Conservation (phyloP, 2,113 vertebrate genomes). For the Aphelocoma coerulescens region DNA sequence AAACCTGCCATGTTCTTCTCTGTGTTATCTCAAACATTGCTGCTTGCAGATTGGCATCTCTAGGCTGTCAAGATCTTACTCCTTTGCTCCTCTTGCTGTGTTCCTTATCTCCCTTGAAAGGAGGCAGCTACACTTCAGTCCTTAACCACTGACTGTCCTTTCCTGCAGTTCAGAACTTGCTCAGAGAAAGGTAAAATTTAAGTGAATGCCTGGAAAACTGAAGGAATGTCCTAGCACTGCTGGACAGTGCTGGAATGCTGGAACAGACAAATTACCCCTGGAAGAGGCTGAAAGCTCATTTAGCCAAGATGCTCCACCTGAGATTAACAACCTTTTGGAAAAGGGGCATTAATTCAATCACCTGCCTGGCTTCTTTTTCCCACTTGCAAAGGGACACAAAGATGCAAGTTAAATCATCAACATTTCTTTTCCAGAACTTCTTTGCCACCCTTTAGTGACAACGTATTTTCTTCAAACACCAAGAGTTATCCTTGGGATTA, state of each 20-base stretch:
- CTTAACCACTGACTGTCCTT: neutral
- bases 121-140: neutral
- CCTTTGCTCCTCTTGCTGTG: neutral
- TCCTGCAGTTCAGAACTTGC: neutral
- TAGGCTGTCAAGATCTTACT: neutral
- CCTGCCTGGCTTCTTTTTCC: neutral
- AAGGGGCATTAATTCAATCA: neutral
- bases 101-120: neutral
- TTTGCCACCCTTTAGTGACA: neutral
- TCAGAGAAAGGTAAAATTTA: neutral
- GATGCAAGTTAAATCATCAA: neutral
- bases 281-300: neutral
- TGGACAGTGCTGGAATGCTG: neutral
- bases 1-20: neutral
- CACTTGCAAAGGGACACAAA: neutral
- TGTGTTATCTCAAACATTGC: neutral
- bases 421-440: neutral
- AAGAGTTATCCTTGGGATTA: neutral
- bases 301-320: neutral
- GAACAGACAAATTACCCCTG: neutral
- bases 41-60: neutral
- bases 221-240: neutral
- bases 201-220: neutral
- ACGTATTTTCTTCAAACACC: neutral
- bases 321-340: accelerated